Evolutionary conservation across 2,797 vertebrate species (phyloP), one percentile per base, ranked within the genome.

Genomic region (Fistularia tabacaria): DNA sequence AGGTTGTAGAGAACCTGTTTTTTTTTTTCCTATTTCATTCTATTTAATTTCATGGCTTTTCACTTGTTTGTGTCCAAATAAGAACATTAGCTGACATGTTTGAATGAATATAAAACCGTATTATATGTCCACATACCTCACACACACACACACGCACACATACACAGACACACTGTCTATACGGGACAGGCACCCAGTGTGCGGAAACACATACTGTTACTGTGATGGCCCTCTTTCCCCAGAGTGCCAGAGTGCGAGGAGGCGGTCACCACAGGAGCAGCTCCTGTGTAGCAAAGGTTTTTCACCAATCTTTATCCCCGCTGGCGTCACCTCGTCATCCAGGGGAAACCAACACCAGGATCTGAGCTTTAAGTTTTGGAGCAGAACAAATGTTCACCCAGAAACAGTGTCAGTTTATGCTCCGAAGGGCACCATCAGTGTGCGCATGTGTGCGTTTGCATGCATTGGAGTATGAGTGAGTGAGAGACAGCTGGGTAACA

Each of bases 31-130:
- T 25, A 25, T 25, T 25, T 25, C 25, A 5, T 25, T 25, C 25
- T 25, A 25, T 25, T 25, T 25, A 25, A 25, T 25, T 25, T 25
- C 2, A 25, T 25, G 25, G 79, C 75, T 89, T 85, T 85, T 84
- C 81, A 84, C 82, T 64, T 77, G 75, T 88, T 87, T 82, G 68
- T 88, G 80, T 88, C 69, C 78, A 85, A 81, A 68, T 69, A 69
- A 77, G 73, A 88, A 82, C 85, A 64, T 74, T 74, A 75, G 75
- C 66, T 62, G 74, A 88, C 63, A 43, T 54, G 58, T 76, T 77
- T 57, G 48, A 72, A 74, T 66, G n/a, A 59, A 66, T 48, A 54
- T 54, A 70, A 67, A 52, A 64, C 67, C 71, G 74, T 73, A 66
- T 36, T 9, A 42, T 74, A 68, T 71, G 76, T 77, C 75, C 68